Conservation (phyloP, 2,113 vertebrate species). For the Aix galericulata region DNA sequence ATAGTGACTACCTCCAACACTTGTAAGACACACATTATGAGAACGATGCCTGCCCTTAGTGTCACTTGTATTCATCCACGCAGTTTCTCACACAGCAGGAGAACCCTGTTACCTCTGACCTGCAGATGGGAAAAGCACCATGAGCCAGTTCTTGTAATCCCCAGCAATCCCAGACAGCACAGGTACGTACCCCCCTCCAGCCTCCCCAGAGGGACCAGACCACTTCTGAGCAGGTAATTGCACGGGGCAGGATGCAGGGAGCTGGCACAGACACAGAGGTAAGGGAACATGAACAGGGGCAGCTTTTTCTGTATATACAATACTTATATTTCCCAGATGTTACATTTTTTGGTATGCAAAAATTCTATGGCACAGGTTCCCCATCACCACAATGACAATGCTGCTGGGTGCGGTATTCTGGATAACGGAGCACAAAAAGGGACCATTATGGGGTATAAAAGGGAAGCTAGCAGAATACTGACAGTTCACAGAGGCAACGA, state of each 20-base stretch:
- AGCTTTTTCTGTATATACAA: background rate
- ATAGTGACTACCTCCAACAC: conserved; percentile 12
- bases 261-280: background rate
- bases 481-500: background rate
- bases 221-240: background rate
- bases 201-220: background rate
- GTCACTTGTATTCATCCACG: background rate
- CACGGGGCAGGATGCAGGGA: rapidly evolving
- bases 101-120: background rate
- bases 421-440: background rate
- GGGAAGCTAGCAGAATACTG: background rate
- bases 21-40: conserved; percentile 4
- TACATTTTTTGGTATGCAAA: background rate
- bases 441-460: background rate
- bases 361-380: background rate
- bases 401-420: background rate
- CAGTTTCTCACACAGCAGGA: background rate
- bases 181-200: background rate
- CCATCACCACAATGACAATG: background rate
- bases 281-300: background rate
- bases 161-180: background rate
- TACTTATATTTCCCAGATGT: background rate
- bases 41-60: background rate
- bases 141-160: background rate
- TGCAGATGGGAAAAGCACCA: background rate